Base-by-base conservation (phyloP, 2,113 vertebrate species). In the Typhlomys cinereus region DNA sequence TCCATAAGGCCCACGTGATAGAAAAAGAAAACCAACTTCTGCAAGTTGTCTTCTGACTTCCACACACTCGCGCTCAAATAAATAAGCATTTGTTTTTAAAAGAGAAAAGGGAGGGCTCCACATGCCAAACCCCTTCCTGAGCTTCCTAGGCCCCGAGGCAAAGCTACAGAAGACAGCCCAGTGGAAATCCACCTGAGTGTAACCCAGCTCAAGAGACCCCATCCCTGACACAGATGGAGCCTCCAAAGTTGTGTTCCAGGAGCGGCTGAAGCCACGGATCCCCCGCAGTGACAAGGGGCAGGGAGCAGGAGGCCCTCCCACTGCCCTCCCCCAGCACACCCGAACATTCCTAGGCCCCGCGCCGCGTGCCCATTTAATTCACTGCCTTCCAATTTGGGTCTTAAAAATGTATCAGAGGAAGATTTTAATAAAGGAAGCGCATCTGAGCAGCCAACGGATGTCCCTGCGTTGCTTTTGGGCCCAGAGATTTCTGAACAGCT, bases 341-440 rank as follows among this genome's bases (percentile, higher is more conserved):
- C 41, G 0, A 17, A 9, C 48, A 34, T 52, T 46, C 44, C 71
- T 23, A 17, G 36, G 69, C 23, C 78, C 74, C 88, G 15, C 25
- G 78, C 82, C 48, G 67, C 59, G 54, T 80, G 78, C 88, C 88
- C 74, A 75, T 85, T 79, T 75, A 57, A 76, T 67, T 80, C 82
- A 66, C 95, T 23, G 50, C 70, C 54, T 93, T 93, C 92, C 79
- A 76, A 7, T 80, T 75, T 52, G 66, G 48, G 34, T 41, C 85
- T 87, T 81, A 70, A 87, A n/a, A 66, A 74, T 70, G 88, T 82
- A 88, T 82, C 78, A 29, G 93, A 92, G 57, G 67, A 29, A 91
- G 64, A 78, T 81, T 81, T 91, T 89, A 91, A 87, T 81, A 96
- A 96, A n/a, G 5, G 27, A 80, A 92, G 76, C 62, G 66, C 71